A percentile compares a stretch with the other conserved stretches of the same genome.
phyloP scores from a whole-genome alignment of 2,113 vertebrate genomes.

The Uropsilus gracilis region DNA sequence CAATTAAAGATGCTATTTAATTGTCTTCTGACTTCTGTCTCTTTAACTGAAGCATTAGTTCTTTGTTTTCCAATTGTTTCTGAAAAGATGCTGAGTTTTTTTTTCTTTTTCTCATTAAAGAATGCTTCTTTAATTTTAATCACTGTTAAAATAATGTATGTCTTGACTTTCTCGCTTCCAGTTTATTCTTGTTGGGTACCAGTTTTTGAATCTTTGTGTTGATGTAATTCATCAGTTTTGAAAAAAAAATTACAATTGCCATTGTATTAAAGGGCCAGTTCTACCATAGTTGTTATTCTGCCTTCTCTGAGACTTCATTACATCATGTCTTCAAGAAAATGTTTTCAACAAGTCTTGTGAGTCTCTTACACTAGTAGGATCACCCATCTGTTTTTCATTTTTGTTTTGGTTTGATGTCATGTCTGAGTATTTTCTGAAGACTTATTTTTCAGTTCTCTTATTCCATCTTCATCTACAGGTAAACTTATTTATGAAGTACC shows the following conservation, averaged over 20 bases:
- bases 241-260: background rate
- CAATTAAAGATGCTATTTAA: background rate
- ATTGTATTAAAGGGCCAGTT: background rate
- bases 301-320: background rate
- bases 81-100: background rate
- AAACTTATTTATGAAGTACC: background rate
- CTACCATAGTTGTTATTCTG: background rate
- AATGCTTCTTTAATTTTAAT: background rate
- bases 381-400: background rate
- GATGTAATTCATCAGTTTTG: background rate
- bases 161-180: background rate
- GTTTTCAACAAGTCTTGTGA: background rate
- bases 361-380: background rate
- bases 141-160: background rate
- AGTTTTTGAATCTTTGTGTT: background rate
- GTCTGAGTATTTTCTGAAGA: background rate
- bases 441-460: background rate
- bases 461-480: background rate
- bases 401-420: no score
- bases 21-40: background rate
- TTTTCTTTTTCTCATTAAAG: background rate
- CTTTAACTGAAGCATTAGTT: background rate
- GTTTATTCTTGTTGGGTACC: background rate
- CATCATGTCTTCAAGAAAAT: background rate
- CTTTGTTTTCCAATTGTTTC: background rate